These are phyloP conservation scores for Chondrosia reniformis DNA, from an alignment of 37 sponge, comb jelly and placozoan genomes.

Conservation along the genomic window DNA sequence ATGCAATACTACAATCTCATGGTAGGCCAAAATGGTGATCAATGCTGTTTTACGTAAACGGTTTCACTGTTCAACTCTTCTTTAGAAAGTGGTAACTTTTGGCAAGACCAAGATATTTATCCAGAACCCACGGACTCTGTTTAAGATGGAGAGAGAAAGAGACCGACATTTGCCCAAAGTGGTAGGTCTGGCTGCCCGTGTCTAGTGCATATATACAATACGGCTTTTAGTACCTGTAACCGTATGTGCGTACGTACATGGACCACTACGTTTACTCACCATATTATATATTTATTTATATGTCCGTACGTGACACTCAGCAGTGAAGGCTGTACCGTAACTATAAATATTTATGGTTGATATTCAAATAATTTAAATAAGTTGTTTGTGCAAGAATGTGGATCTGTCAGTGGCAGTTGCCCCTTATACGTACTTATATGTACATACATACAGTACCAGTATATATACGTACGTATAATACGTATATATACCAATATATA, in stretches of 20 bases:
- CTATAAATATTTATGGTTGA: neutral
- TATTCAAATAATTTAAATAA: too few species aligned
- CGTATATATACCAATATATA: too few species aligned
- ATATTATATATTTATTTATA: neutral
- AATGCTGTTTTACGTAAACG: neutral
- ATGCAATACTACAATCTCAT: conserved; percentile 25
- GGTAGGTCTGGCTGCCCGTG: conserved; percentile 13
- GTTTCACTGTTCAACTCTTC: neutral
- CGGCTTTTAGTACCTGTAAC: too few species aligned
- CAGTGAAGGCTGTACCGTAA: neutral
- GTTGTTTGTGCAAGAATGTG: neutral
- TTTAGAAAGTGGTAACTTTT: conserved; percentile 39
- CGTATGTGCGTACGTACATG: conserved; percentile 13
- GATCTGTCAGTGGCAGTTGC: neutral
- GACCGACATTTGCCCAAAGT: conserved; percentile 16
- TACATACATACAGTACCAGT: too few species aligned
- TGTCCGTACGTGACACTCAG: neutral
- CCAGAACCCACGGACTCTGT: conserved; percentile 47
- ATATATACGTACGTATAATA: too few species aligned
- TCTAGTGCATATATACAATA: too few species aligned
- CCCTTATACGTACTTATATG: neutral
- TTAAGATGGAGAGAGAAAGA: conserved; percentile 52
- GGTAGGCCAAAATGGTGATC: neutral
- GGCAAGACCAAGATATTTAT: conserved; percentile 70
- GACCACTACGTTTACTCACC: neutral